phyloP scores from a whole-genome alignment of 2,888 invertebrate genomes.

The Drosophila maculinotata region DNA sequence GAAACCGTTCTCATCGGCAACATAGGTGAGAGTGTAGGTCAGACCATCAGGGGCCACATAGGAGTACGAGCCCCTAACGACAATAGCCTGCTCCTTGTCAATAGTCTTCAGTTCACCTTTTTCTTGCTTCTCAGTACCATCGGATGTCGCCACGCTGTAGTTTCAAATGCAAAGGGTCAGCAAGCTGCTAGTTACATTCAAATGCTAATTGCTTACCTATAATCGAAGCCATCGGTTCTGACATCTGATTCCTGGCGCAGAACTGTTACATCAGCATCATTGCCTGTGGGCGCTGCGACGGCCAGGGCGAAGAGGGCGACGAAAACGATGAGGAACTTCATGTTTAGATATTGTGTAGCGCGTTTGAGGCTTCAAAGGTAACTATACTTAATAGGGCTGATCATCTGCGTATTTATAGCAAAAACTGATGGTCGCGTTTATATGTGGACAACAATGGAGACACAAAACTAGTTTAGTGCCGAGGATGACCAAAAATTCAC shows the following conservation, averaged over 20 bases:
- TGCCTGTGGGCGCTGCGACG: conserved; percentile 64
- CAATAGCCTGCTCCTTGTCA: conserved; percentile 81
- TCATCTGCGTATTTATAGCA: conserved; percentile 43
- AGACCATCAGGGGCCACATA: conserved; percentile 86
- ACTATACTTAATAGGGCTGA: conserved; percentile 37
- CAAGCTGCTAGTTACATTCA: accelerated
- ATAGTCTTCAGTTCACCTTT: conserved; percentile 40
- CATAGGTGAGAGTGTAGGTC: conserved; percentile 86
- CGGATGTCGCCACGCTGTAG: conserved; percentile 59
- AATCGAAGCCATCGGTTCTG: conserved; percentile 86
- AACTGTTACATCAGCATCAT: background rate
- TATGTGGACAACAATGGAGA: conserved; percentile 8
- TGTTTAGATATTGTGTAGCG: conserved; percentile 46
- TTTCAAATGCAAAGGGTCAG: background rate
- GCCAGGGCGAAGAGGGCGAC: conserved; percentile 73
- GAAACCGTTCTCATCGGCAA: conserved; percentile 84
- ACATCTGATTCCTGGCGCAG: conserved; percentile 47
- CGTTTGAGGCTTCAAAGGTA: conserved; percentile 55
- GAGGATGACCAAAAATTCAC: conserved; percentile 21
- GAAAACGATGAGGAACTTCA: conserved; percentile 79
- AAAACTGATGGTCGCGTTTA: conserved; percentile 6
- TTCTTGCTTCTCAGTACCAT: conserved; percentile 57
- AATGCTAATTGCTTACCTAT: conserved; percentile 51
- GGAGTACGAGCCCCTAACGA: conserved; percentile 75
- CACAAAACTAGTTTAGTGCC: conserved; percentile 55